phyloP scores from a whole-genome alignment of 64 coral and sea anemone species.

The Platygyra sinensis region DNA sequence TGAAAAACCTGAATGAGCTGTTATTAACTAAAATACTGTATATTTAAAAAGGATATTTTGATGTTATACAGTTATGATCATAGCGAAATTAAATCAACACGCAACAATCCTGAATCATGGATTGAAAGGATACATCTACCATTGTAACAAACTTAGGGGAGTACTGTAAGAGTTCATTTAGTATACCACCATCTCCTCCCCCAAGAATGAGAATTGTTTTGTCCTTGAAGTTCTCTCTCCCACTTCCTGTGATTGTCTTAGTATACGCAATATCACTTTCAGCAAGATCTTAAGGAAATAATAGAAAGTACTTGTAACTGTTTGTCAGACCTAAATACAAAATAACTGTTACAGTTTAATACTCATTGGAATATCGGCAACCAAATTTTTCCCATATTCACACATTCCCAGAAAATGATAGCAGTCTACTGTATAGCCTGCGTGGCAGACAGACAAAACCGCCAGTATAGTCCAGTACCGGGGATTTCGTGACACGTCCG shows the following conservation, averaged over 20 bases:
- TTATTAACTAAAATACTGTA: background rate
- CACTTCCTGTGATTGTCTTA: slow-evolving; percentile 59
- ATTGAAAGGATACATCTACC: slow-evolving; percentile 70
- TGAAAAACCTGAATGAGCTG: background rate
- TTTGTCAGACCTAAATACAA: background rate
- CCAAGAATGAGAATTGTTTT: too few species aligned
- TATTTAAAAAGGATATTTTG: too few species aligned
- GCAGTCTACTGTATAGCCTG: too few species aligned
- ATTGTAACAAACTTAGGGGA: slow-evolving; percentile 70
- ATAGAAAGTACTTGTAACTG: background rate
- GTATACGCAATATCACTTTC: slow-evolving; percentile 78
- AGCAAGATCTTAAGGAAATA: slow-evolving; percentile 48
- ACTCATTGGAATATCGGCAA: background rate
- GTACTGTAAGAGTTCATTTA: slow-evolving; percentile 68
- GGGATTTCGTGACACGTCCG: too few species aligned
- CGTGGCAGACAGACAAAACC: too few species aligned
- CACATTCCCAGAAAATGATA: too few species aligned
- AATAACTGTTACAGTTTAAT: background rate
- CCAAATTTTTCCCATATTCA: background rate
- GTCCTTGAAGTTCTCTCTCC: slow-evolving; percentile 66
- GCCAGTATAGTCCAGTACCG: too few species aligned
- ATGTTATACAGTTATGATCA: too few species aligned
- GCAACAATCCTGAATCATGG: background rate
- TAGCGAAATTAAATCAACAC: too few species aligned
- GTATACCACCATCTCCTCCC: slow-evolving; percentile 84